A percentile compares a stretch with the other conserved stretches of the same genome.
Evolutionary conservation across 2,888 invertebrate genomes (phyloP).

Genomic region (Scelioninae gen. 1): DNA sequence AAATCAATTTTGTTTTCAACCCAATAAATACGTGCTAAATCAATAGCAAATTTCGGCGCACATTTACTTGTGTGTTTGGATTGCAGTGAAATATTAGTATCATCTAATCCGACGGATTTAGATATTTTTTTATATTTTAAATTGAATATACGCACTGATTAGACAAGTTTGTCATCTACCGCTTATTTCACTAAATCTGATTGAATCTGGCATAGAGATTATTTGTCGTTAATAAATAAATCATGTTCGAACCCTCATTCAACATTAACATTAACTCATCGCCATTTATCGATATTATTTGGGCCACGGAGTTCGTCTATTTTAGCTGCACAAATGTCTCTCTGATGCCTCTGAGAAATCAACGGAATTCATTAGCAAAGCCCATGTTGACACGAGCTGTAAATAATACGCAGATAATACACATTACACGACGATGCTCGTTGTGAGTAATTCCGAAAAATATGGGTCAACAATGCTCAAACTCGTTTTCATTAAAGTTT

Average conservation of each 20-base stretch:
- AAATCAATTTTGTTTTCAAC: conserved; percentile 41
- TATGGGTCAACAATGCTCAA: conserved; percentile 25
- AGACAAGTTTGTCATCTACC: no score
- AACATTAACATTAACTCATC: conserved; percentile 28
- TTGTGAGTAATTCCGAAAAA: background rate
- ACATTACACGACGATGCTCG: conserved; percentile 2
- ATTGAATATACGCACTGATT: no score
- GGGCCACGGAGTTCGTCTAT: conserved; percentile 17
- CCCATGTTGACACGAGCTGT: conserved; percentile 30
- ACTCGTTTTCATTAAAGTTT: no score
- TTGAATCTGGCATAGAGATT: background rate
- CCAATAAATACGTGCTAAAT: conserved; percentile 28
- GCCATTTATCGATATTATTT: conserved; percentile 40
- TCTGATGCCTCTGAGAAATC: conserved; percentile 35
- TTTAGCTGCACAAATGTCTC: conserved; percentile 34
- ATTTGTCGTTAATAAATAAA: conserved; percentile 27
- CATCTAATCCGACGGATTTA: background rate
- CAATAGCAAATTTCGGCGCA: conserved; percentile 23
- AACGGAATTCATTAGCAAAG: conserved; percentile 47
- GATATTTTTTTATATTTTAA: no score
- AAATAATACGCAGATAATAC: conserved; percentile 52
- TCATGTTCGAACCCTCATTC: conserved; percentile 10
- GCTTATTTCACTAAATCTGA: no score
- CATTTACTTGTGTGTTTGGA: conserved; percentile 2
- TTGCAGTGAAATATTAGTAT: conserved; percentile 20